Base-by-base conservation (phyloP, 2,797 vertebrate genomes). In the Emys orbicularis region DNA sequence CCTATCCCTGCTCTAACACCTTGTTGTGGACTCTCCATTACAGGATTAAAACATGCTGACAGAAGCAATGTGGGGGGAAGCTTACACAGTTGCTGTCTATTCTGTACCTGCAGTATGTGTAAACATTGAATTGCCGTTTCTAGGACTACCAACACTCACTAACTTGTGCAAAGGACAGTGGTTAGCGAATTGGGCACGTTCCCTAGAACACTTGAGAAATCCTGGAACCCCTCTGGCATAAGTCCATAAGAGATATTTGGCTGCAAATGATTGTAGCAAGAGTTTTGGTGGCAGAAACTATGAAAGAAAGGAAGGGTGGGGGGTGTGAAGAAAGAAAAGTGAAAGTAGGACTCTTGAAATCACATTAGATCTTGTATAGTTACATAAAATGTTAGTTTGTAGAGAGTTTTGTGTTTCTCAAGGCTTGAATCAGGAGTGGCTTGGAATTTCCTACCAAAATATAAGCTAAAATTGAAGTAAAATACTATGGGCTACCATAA, bases 371-470 rank as follows among this genome's bases (percentile, higher is more conserved):
- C 90, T 95, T 92, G 90, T 87, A 81, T 6, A 8, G 52, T 95
- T 89, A 41, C 37, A 23, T 59, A 83, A 82, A 88, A 49, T 27
- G 8, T 81, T 47, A 68, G 76, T 57, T 79, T 16, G 68, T 83
- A 5, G 37, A 41, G 27, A 81, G 49, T 59, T 41, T 90, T 95
- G 88, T 92, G 50, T 94, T 94, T 90, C 87, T 50, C 0, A 10
- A 53, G 95, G 79, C 80, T 57, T 80, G 81, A 37, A 23, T 5
- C 81, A 91, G 96, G 93, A 96, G 95, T 5, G 87, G 34, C 34
- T 77, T 52, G 53, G 61, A 82, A 92, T 91, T 81, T 53, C 93
- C 88, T 96, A 92, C 95, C 95, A 97, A 92, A 95, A 89, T 88
- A 97, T 82, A 96, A 93, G 93, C 27, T 1, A 10, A 84, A 27